These are phyloP conservation scores for Hirundichthys speculiger DNA, from an alignment of 2,113 vertebrate genomes.

Conservation along the genomic window DNA sequence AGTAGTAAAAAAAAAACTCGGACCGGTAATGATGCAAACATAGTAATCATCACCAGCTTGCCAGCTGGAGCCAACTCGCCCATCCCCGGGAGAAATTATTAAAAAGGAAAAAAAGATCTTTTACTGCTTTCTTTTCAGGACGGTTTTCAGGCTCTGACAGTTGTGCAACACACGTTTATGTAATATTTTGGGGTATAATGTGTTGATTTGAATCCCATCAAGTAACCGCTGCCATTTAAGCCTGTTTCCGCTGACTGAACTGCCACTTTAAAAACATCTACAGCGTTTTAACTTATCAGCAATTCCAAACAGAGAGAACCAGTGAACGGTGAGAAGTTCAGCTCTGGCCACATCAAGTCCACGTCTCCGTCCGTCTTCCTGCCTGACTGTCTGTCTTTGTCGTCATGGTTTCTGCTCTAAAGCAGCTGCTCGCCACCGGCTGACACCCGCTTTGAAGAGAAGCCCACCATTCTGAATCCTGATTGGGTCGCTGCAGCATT, in stretches of 20 bases:
- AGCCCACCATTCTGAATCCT: conserved; percentile 37
- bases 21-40: conserved; percentile 15
- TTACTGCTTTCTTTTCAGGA: conserved; percentile 7
- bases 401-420: conserved; percentile 30
- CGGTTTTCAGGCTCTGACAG: conserved; percentile 10
- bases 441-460: conserved; percentile 34
- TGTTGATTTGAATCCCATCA: conserved; percentile 4
- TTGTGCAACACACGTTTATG: conserved; percentile 5
- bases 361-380: conserved; percentile 4
- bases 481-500: conserved; percentile 42
- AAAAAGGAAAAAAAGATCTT: conserved; percentile 15
- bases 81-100: conserved; percentile 33
- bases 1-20: too few species aligned
- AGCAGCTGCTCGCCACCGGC: conserved; percentile 50
- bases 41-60: conserved; percentile 37
- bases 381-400: conserved; percentile 3
- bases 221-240: not conserved
- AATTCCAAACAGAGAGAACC: conserved; percentile 32
- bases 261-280: not conserved
- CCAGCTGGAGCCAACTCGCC: conserved; percentile 35
- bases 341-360: not conserved
- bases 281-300: conserved; percentile 5
- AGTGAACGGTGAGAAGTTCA: conserved; percentile 24
- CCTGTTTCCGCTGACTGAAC: not conserved
- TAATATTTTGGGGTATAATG: conserved; percentile 1